Evolutionary conservation across 1,140 invertebrate genomes (phyloP), one percentile per base, ranked within the genome.

Genomic region (Nebria ingens): DNA sequence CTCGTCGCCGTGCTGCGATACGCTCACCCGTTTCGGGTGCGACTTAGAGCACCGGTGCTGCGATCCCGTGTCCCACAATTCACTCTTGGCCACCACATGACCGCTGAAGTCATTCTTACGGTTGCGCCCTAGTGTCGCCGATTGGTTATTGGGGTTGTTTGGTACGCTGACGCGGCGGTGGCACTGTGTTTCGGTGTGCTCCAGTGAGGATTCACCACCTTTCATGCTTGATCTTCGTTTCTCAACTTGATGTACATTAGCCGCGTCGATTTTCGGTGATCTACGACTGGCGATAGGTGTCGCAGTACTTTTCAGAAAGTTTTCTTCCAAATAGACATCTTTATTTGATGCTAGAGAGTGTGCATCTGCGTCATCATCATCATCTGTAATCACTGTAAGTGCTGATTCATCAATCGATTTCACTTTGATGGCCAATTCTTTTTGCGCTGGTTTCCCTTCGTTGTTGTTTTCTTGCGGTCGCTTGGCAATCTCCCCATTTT

Each of bases 61-160:
- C 40, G 53, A 65, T 2, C 68, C 68, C 1, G 68, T 71, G 55
- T 71, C 67, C 69, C 69, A 71, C 2, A 71, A 57, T 56, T 71
- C 69, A 56, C 68, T 69, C 53, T 71, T 71, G 1, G 68, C 62
- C 11, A 71, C 69, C 4, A 71, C 63, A 57, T 71, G 69, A 1
- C 66, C 67, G 1, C 69, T 66, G 53, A 64, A 66, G 6, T 68
- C 67, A 1, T 56, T 54, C 58, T 65, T 69, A 51, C 64, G 64
- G 55, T 69, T 67, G 1, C 64, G 65, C 2, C 56, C 22, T 34
- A 23, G n/a, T 20, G 22, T 17, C 54, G 2, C 61, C 64, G 22
- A 42, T 56, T 52, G 60, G 56, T 21, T 58, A 15, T 34, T 25
- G 4, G 21, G 21, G 19, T 53, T 64, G 19, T 58, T 62, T n/a